Evolutionary conservation across 2,113 vertebrate species (phyloP), one percentile per base, ranked within the genome.

Genomic region (Chionodraco myersi): DNA sequence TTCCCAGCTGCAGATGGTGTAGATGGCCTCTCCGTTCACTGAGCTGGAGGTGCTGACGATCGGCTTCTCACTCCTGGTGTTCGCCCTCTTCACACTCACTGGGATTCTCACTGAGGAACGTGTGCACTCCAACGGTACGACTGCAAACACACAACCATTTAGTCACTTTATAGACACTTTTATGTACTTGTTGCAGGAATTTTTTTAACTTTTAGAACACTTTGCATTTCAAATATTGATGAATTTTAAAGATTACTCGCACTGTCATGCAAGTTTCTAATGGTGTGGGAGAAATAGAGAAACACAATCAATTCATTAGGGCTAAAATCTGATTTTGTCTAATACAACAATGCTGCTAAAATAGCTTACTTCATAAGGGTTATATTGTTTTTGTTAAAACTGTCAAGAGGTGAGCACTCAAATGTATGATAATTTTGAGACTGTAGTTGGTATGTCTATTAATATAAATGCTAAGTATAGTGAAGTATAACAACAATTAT

Each of bases 1-100:
- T 72, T 56, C 30, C n/a, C 52, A 86, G 71, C 36, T 48, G 77
- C 44, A n/a, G 45, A 2, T 10, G 56, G 26, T 9, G 23, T 48
- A 77, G 80, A 94, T 94, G 94, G 85, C 76, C 0, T 87, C 84
- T 71, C 63, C 70, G 3, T 65, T 87, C 30, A 86, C 88, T 2
- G 92, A 94, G 80, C 75, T 95, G 78, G 94, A 95, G 80, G 84
- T 26, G 57, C 14, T 86, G 62, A 86, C 54, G 2, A 89, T 95
- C 67, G 3, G 93, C 23, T 91, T 94, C 57, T 92, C 92, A 47
- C 84, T 94, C 26, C 48, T 93, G 79, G 88, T 94, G 48, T 95
- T 95, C 23, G 48, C 84, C 77, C 79, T 95, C 45, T 89, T 92
- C 82, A 92, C 91, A 5, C 75, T 93, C 15, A 77, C 59, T 47